These are phyloP conservation scores for Sesamia nonagrioides DNA, from an alignment of 1,140 invertebrate species.

Conservation along the genomic window DNA sequence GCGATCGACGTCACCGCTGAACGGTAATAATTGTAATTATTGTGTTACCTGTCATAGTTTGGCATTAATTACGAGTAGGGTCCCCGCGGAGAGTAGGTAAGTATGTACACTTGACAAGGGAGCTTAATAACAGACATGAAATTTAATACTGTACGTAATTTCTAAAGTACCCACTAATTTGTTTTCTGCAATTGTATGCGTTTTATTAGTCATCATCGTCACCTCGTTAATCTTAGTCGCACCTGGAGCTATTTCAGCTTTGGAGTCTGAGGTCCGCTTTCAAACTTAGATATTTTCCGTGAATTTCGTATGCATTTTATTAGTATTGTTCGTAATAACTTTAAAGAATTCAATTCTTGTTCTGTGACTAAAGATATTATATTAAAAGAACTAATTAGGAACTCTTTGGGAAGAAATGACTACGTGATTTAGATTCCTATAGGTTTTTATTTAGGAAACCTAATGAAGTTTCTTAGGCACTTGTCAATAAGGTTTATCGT, in stretches of 20 bases:
- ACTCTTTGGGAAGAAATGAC: too few species aligned
- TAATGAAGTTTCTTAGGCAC: not conserved
- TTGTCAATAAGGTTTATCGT: not conserved
- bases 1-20: not conserved
- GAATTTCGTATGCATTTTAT: conserved; percentile 1
- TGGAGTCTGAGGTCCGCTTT: too few species aligned
- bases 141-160: conserved; percentile 19
- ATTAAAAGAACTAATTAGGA: too few species aligned
- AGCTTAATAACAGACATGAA: conserved; percentile 33
- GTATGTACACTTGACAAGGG: conserved; percentile 20
- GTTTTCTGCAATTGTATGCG: conserved; percentile 16
- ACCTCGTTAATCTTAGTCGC: too few species aligned
- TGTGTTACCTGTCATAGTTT: conserved; percentile 44
- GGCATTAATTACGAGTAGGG: conserved; percentile 44
- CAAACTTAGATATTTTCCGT: too few species aligned
- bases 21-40: conserved; percentile 34
- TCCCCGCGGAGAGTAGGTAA: not conserved
- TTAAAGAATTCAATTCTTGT: not conserved
- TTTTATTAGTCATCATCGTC: not conserved
- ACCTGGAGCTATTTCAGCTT: too few species aligned
- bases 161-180: not conserved
- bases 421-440: too few species aligned
- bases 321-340: not conserved
- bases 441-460: too few species aligned
- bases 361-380: not conserved